Evolutionary conservation across 2,888 invertebrate genomes (phyloP).

Genomic region (Colletes collaris): DNA sequence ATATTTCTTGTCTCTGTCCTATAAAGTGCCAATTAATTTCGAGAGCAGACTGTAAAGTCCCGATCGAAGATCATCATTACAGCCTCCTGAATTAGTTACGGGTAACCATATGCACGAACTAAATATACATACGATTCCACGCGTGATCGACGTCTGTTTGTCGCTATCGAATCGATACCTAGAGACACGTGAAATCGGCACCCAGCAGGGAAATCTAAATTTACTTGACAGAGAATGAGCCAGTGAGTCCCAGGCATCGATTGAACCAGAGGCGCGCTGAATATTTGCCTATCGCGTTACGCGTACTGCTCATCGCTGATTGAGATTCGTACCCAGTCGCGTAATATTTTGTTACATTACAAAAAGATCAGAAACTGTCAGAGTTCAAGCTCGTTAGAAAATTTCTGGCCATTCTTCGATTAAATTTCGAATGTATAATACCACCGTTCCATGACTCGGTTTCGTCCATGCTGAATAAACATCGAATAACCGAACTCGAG

Average conservation of each 20-base stretch:
- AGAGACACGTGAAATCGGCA: conserved; percentile 23
- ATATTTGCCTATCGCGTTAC: conserved; percentile 33
- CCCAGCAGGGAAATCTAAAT: conserved; percentile 30
- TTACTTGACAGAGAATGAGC: conserved; percentile 16
- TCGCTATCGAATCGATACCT: conserved; percentile 26
- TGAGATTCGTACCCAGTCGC: too few relatives aligned
- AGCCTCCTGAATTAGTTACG: background rate
- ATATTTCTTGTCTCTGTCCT: too few relatives aligned
- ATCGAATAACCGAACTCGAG: too few relatives aligned
- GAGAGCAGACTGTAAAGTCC: background rate
- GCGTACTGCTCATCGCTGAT: conserved; percentile 11
- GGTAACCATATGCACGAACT: background rate
- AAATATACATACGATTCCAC: background rate
- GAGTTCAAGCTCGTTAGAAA: too few relatives aligned
- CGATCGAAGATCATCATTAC: background rate
- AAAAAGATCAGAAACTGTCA: too few relatives aligned
- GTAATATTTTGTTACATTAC: too few relatives aligned
- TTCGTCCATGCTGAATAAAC: too few relatives aligned
- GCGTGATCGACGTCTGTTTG: conserved; percentile 9
- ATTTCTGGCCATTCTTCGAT: too few relatives aligned
- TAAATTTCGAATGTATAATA: too few relatives aligned
- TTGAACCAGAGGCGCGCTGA: background rate
- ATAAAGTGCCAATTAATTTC: background rate
- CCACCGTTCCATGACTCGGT: too few relatives aligned
- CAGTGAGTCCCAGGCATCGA: conserved; percentile 24